phyloP scores from a whole-genome alignment of 1,140 invertebrate genomes.

The Philotrypesis tridentata region DNA sequence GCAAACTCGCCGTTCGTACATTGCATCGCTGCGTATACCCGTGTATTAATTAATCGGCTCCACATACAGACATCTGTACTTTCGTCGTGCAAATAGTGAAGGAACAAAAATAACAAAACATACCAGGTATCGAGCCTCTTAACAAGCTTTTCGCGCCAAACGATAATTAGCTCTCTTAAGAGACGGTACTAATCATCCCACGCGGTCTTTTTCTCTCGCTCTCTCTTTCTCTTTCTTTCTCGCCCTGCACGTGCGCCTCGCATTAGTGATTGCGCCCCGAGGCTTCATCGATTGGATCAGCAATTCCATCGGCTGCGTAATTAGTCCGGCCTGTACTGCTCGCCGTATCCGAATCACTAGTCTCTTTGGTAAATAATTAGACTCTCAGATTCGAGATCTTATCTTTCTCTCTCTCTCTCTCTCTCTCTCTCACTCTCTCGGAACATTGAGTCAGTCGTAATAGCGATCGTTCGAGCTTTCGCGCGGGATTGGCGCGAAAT shows the following conservation, averaged over 20 bases:
- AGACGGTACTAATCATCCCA: not conserved
- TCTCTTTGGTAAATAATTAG: not conserved
- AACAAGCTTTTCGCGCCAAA: not conserved
- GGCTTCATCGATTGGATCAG: slow-evolving; percentile 19
- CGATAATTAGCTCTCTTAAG: not conserved
- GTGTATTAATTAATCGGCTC: too few relatives aligned
- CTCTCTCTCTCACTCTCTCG: too few relatives aligned
- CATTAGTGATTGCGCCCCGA: not conserved
- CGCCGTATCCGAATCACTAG: not conserved
- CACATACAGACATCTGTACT: too few relatives aligned
- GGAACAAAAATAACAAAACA: too few relatives aligned
- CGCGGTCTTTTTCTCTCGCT: too few relatives aligned
- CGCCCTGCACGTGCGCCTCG: not conserved
- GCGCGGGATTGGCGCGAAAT: too few relatives aligned
- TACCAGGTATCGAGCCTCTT: too few relatives aligned
- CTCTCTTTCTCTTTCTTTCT: not conserved
- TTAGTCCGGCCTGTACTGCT: not conserved
- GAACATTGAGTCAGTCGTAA: too few relatives aligned
- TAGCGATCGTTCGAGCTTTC: too few relatives aligned
- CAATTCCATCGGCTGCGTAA: slow-evolving; percentile 23
- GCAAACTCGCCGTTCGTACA: too few relatives aligned
- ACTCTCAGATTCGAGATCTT: not conserved
- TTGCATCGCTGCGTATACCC: too few relatives aligned
- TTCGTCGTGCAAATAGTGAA: too few relatives aligned
- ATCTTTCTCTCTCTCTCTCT: not conserved